Conservation (phyloP, 2,888 invertebrate species). For the Brachyopa scutellaris region DNA sequence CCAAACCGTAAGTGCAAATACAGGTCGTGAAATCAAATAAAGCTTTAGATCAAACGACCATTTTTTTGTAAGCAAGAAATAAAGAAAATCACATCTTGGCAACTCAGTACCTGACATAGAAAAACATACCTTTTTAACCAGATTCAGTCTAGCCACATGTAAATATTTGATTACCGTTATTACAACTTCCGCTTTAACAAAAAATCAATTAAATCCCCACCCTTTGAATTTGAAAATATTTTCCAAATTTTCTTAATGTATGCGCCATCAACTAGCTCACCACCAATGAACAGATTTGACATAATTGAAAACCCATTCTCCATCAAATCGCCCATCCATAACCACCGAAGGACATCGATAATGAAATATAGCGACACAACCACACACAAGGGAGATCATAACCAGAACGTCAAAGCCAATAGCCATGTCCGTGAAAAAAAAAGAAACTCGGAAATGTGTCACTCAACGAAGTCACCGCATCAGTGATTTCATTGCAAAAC, state of each 20-base stretch:
- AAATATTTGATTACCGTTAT: too few species aligned
- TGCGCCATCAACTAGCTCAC: constrained; percentile 7
- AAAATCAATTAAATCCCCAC: too few species aligned
- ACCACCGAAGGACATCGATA: constrained; percentile 36
- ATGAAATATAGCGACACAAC: constrained; percentile 50
- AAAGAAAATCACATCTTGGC: too few species aligned
- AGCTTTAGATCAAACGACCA: too few species aligned
- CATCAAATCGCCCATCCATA: constrained; percentile 13
- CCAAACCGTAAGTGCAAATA: too few species aligned
- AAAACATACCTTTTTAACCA: too few species aligned
- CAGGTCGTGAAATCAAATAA: too few species aligned
- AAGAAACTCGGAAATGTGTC: constrained; percentile 38
- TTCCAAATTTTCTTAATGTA: not conserved
- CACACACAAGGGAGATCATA: constrained; percentile 30
- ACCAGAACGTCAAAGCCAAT: too few species aligned
- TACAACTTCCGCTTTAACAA: too few species aligned
- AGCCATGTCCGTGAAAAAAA: not conserved
- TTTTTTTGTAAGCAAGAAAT: too few species aligned
- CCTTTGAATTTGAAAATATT: not conserved
- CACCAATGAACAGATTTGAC: constrained; percentile 31
- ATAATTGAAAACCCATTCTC: constrained; percentile 55
- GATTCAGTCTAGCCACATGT: too few species aligned
- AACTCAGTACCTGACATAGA: too few species aligned
- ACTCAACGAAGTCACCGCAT: constrained; percentile 48
- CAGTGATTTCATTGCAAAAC: constrained; percentile 54